Conservation (phyloP, 2,888 invertebrate genomes). For the Drosophila recens region DNA sequence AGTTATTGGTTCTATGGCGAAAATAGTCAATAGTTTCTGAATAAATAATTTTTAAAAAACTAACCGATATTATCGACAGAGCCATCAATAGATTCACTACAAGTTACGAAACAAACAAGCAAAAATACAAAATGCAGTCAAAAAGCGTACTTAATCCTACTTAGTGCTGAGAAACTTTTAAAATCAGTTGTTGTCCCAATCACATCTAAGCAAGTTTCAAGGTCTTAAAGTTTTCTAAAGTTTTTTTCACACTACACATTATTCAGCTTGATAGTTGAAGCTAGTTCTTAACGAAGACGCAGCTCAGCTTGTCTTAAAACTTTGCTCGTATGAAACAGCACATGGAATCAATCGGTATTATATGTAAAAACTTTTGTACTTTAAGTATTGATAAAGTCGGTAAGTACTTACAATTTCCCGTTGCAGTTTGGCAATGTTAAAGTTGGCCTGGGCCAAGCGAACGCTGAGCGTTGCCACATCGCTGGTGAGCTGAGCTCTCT, state of each 20-base stretch:
- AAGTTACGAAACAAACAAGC: neutral
- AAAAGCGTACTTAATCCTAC: neutral
- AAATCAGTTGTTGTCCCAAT: constrained; percentile 14
- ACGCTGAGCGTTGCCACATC: constrained; percentile 94
- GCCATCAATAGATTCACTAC: neutral
- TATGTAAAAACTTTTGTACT: neutral
- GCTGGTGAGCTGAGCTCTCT: constrained; percentile 93
- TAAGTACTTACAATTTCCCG: constrained; percentile 91
- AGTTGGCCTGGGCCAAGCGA: constrained; percentile 93
- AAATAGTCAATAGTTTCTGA: no score
- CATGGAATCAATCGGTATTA: constrained; percentile 3
- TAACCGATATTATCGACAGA: neutral
- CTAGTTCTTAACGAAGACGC: constrained; percentile 12
- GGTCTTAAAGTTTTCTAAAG: constrained; percentile 17
- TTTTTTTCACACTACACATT: constrained; percentile 15
- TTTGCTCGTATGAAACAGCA: neutral
- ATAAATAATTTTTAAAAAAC: no score
- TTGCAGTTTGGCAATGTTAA: constrained; percentile 92
- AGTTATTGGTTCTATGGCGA: no score
- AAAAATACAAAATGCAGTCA: neutral
- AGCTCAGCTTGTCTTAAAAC: constrained; percentile 8
- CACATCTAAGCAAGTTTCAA: constrained; percentile 11
- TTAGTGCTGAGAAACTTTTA: constrained; percentile 1
- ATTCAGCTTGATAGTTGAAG: constrained; percentile 17
- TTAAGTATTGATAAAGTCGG: neutral